phyloP scores from a whole-genome alignment of 2,888 invertebrate genomes.

The Nomada ruficornis region DNA sequence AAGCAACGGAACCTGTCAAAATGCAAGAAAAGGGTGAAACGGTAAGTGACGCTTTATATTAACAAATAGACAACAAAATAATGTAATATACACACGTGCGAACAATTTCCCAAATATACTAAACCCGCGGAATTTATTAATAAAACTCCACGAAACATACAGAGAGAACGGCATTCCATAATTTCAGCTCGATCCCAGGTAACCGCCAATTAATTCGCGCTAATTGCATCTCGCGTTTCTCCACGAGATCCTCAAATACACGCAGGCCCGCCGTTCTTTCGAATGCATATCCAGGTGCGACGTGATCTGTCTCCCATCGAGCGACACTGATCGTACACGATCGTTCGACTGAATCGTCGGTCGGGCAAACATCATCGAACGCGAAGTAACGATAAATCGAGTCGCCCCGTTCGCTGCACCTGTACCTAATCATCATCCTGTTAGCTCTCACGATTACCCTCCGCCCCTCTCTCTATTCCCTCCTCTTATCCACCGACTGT shows the following conservation, averaged over 20 bases:
- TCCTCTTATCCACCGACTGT: background rate
- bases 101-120: background rate
- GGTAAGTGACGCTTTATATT: no score
- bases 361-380: slow-evolving; percentile 30
- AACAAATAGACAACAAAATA: no score
- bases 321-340: background rate
- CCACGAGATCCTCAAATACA: background rate
- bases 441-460: slow-evolving; percentile 62
- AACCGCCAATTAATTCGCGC: background rate
- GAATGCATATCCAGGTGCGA: background rate
- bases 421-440: slow-evolving; percentile 66
- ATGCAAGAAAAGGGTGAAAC: no score
- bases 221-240: background rate
- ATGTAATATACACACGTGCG: background rate
- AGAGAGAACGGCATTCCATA: no score
- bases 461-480: slow-evolving; percentile 35
- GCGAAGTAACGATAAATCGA: slow-evolving; percentile 60
- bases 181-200: background rate
- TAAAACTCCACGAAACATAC: no score
- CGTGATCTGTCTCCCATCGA: background rate
- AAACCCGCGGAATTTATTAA: no score
- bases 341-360: background rate
- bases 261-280: background rate
- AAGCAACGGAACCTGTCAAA: no score
- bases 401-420: slow-evolving; percentile 54